Evolutionary conservation across 2,797 vertebrate species (phyloP), one percentile per base, ranked within the genome.

Genomic region (Chelon auratus): DNA sequence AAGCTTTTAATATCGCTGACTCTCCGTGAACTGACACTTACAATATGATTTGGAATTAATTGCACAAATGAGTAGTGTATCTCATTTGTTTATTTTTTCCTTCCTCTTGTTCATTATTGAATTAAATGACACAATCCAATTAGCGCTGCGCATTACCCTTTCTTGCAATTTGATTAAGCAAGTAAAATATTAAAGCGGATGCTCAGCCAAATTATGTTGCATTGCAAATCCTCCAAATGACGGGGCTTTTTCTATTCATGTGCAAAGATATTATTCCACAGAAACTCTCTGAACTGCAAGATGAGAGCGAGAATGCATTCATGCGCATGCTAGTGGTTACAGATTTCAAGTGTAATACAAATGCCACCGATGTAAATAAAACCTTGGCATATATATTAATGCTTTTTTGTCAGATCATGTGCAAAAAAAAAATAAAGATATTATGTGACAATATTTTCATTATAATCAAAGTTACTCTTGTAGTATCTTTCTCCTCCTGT

Each of bases 61-160:
- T 83, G 82, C 68, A 87, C 68, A 88, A 93, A 93, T 91, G 82
- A 87, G 77, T 37, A 77, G 73, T 70, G 85, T 82, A 77, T 84
- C 80, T 90, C 73, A 85, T 89, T 91, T 91, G 83, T 88, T 91
- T 88, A 78, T 88, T 83, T 83, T 63, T 68, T 63, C 0, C 7
- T 45, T 52, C 33, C 45, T 33, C 53, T 66, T 86, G 85, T 83
- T 91, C 87, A 88, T 93, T 92, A 92, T 92, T 89, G 78, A 93
- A 92, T 93, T 90, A 93, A 90, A 92, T 12, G 68, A 91, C 82
- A 83, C 86, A 93, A 91, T 91, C 84, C 89, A 92, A 94, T 93
- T 93, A 91, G 87, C 43, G 75, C 69, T 87, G 90, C 84, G 87
- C 86, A 88, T 91, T 89, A 90, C 81, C 78, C 76, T 90, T 87